Evolutionary conservation across 2,113 vertebrate species (phyloP).

Genomic region (Limnothrissa miodon): DNA sequence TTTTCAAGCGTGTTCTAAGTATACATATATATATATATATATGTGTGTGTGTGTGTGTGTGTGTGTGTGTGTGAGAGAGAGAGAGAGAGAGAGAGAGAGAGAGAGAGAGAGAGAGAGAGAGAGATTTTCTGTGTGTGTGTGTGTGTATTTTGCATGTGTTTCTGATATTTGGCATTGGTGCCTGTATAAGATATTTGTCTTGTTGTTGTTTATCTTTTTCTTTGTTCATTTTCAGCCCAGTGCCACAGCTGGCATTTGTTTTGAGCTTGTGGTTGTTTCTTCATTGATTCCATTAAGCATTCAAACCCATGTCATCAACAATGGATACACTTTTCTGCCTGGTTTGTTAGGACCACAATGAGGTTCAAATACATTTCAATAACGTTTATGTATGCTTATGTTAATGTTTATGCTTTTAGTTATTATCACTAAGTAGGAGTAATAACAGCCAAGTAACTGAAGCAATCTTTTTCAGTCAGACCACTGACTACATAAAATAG

Average conservation of each 20-base stretch:
- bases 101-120: no score
- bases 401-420: not conserved
- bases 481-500: not conserved
- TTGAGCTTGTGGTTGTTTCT: not conserved
- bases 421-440: not conserved
- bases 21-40: not conserved
- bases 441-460: not conserved
- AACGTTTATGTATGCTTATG: not conserved
- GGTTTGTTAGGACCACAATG: not conserved
- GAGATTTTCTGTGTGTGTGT: not conserved
- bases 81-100: no score
- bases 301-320: not conserved
- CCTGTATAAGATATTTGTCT: not conserved
- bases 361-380: not conserved
- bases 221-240: not conserved
- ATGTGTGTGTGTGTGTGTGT: not conserved
- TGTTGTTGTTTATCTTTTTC: not conserved
- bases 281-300: not conserved
- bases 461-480: not conserved
- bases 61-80: conserved; percentile 16
- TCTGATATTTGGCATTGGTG: not conserved
- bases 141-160: not conserved
- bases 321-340: not conserved
- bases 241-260: not conserved
- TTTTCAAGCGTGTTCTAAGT: not conserved